These are phyloP conservation scores for Melieria omissa DNA, from an alignment of 2,888 invertebrate species.

Conservation along the genomic window DNA sequence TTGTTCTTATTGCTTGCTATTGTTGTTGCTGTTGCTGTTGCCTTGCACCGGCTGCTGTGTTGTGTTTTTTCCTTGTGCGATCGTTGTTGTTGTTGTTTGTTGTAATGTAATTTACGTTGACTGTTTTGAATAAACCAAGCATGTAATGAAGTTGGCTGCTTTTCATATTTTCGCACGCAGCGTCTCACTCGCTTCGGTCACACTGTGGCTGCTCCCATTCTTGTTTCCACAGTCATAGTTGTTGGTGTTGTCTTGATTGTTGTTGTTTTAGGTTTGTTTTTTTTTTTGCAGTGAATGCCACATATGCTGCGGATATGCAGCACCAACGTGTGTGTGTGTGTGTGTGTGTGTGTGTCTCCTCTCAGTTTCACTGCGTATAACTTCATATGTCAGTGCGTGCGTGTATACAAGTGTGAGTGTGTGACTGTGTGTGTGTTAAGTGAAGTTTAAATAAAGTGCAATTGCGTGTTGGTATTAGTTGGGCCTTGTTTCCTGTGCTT, in stretches of 20 bases:
- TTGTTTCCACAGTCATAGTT: too few relatives aligned
- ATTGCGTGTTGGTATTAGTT: neutral
- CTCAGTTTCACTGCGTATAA: too few relatives aligned
- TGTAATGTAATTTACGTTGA: conserved; percentile 38
- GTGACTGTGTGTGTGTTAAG: conserved; percentile 1
- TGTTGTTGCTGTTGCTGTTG: conserved; percentile 1
- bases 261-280: too few relatives aligned
- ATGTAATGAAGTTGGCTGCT: conserved; percentile 37
- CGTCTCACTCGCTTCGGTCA: neutral
- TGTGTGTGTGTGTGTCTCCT: too few relatives aligned
- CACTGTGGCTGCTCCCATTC: too few relatives aligned
- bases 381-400: neutral
- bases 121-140: conserved; percentile 38
- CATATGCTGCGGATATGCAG: too few relatives aligned
- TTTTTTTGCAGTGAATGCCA: too few relatives aligned
- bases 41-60: neutral
- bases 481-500: too few relatives aligned
- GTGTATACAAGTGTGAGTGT: neutral
- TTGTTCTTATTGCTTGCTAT: neutral
- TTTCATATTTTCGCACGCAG: conserved; percentile 19
- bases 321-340: too few relatives aligned
- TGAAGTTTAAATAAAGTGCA: conserved; percentile 22
- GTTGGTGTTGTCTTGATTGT: too few relatives aligned
- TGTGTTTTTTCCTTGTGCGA: neutral
- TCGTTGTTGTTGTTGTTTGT: conserved; percentile 7